Percentiles rank a stretch among this genome's conserved stretches.
phyloP scores from a whole-genome alignment of 2,797 vertebrate genomes.

The Cebuella pygmaea region DNA sequence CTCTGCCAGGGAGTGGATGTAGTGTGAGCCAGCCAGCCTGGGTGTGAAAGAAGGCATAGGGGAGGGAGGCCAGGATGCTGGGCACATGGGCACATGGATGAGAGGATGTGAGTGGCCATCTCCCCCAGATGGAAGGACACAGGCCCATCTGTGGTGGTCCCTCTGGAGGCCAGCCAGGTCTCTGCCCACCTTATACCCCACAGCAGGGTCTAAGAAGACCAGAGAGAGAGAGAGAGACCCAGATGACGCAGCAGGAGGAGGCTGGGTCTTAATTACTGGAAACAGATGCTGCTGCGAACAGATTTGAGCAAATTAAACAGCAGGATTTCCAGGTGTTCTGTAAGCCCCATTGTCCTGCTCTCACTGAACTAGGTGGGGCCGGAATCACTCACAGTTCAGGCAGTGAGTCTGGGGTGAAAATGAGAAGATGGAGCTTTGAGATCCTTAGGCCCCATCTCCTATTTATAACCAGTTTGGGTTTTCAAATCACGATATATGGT shows the following conservation, averaged over 20 bases:
- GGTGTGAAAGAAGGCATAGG: neutral
- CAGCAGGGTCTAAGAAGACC: neutral
- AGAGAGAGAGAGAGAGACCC: neutral
- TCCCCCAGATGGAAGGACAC: neutral
- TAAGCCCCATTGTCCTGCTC: too few species aligned
- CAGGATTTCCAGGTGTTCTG: neutral
- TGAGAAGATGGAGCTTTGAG: neutral
- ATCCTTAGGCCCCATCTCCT: neutral
- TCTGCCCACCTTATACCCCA: neutral
- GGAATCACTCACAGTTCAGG: neutral
- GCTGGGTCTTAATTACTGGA: neutral
- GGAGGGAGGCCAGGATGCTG: neutral
- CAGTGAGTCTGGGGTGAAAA: neutral
- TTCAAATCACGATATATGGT: neutral
- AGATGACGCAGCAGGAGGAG: neutral
- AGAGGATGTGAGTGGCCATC: too few species aligned
- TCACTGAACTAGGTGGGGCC: neutral
- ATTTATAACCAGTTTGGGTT: neutral
- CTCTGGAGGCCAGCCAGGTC: neutral
- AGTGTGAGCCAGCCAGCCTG: neutral
- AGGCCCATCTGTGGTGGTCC: neutral
- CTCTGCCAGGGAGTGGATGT: neutral
- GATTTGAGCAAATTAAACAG: neutral
- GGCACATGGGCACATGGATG: neutral
- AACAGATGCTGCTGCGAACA: neutral